phyloP scores from a whole-genome alignment of 1,140 invertebrate genomes.

The Pogonognathellus flavescens region DNA sequence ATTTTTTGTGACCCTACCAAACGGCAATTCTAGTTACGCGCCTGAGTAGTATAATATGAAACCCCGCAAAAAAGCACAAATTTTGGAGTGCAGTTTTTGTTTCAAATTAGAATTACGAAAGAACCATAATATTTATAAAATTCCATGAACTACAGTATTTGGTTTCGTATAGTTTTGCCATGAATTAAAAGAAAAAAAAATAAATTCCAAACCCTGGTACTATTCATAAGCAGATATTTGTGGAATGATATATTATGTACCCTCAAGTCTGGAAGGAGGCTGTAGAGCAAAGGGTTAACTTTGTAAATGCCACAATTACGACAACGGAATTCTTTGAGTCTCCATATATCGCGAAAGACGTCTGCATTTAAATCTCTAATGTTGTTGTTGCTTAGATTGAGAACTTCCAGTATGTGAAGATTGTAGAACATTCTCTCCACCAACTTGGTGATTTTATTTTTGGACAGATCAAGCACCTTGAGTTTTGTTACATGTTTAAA shows the following conservation, averaged over 20 bases:
- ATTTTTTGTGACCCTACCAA: too few species aligned
- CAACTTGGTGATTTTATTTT: slow-evolving; percentile 79
- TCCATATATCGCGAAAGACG: slow-evolving; percentile 81
- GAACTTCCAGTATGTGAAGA: slow-evolving; percentile 76
- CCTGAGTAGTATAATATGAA: too few species aligned
- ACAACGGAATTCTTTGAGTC: slow-evolving; percentile 78
- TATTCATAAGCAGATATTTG: too few species aligned
- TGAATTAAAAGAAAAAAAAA: neutral
- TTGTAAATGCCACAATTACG: slow-evolving; percentile 78
- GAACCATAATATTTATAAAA: too few species aligned
- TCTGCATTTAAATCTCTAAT: slow-evolving; percentile 79
- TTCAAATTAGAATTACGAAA: too few species aligned
- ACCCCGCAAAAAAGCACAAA: too few species aligned
- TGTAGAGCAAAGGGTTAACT: slow-evolving; percentile 83
- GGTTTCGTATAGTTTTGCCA: too few species aligned
- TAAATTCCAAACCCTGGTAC: neutral
- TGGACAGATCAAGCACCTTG: slow-evolving; percentile 76
- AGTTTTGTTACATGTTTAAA: slow-evolving; percentile 79
- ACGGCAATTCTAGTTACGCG: too few species aligned
- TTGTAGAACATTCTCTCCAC: slow-evolving; percentile 79
- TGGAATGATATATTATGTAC: too few species aligned
- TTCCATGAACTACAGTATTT: too few species aligned
- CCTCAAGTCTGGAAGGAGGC: slow-evolving; percentile 76
- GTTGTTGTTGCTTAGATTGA: slow-evolving; percentile 83
- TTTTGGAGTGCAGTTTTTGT: too few species aligned